These are phyloP conservation scores for Xenus cinereus DNA, from an alignment of 2,113 vertebrate species.

Conservation along the genomic window DNA sequence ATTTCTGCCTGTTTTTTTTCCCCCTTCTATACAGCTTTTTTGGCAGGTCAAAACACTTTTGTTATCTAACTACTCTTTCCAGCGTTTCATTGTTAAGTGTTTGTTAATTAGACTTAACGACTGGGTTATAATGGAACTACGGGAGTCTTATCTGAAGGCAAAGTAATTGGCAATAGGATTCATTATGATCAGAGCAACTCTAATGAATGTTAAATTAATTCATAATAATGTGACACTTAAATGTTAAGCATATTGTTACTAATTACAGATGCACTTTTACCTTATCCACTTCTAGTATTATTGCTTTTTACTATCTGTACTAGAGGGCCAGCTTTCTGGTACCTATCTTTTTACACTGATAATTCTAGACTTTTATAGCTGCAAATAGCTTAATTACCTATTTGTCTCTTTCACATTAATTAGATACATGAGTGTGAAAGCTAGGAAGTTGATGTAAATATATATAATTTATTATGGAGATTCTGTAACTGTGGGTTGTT, in stretches of 20 bases:
- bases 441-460: conserved; percentile 35
- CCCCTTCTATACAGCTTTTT: background rate
- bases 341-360: background rate
- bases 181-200: conserved; percentile 30
- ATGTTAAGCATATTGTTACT: conserved; percentile 27
- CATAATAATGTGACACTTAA: conserved; percentile 39
- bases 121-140: conserved; percentile 8
- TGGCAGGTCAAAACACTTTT: background rate
- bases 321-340: background rate
- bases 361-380: background rate
- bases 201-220: conserved; percentile 62
- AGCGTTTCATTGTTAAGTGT: background rate
- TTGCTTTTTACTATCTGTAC: background rate
- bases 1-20: background rate
- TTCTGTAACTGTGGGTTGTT: conserved; percentile 28
- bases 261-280: conserved; percentile 16
- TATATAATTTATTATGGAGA: conserved; percentile 36
- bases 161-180: conserved; percentile 8
- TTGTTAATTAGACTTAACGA: conserved; percentile 53
- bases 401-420: conserved; percentile 38
- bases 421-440: background rate
- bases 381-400: conserved; percentile 50
- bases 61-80: background rate
- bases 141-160: conserved; percentile 38
- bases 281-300: background rate